Evolutionary conservation across 1,140 invertebrate genomes (phyloP), one percentile per base, ranked within the genome.

Genomic region (Aradophagus sp.): DNA sequence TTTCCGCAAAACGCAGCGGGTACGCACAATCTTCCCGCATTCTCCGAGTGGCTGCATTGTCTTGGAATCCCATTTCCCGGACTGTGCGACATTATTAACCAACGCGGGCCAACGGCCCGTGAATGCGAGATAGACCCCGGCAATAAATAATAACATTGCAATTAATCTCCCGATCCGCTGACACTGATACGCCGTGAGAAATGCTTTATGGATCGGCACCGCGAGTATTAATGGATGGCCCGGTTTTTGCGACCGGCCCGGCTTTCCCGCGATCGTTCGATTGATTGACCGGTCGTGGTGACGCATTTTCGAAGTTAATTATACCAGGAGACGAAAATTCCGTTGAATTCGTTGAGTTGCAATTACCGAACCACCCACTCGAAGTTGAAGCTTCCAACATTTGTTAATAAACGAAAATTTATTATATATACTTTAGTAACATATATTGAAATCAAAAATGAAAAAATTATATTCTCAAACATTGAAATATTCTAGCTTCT

Each of bases 81-180:
- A 56, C 65, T 66, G 29, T 41, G 61, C 58, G 47, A 63, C 67
- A 58, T 72, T 72, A 75, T 75, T 75, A 75, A 61, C 58, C 67
- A 53, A 65, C 59, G 56, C 50, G 68, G 47, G 55, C 63, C 69
- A 75, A 72, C 68, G 58, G 65, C 47, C 68, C 59, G 68, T 75
- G 73, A 75, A 75, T 75, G 58, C 63, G 55, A 72, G 68, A 75
- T 75, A 75, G 59, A 75, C 63, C 29, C 56, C 34, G 59, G 63
- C 65, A 72, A 75, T 75, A 75, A 72, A 75, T 75, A 74, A 68
- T 56, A 63, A 73, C 63, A 66, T 61, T 68, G 73, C 68, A 75
- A 75, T 75, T 75, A 75, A 75, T 75, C 63, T 67, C 55, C 42
- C 56, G 48, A 32, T 38, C 44, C 34, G 38, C 48, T 67, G 50